Evolutionary conservation across 1,140 invertebrate species (phyloP), one percentile per base, ranked within the genome.

Genomic region (Magallana angulata): DNA sequence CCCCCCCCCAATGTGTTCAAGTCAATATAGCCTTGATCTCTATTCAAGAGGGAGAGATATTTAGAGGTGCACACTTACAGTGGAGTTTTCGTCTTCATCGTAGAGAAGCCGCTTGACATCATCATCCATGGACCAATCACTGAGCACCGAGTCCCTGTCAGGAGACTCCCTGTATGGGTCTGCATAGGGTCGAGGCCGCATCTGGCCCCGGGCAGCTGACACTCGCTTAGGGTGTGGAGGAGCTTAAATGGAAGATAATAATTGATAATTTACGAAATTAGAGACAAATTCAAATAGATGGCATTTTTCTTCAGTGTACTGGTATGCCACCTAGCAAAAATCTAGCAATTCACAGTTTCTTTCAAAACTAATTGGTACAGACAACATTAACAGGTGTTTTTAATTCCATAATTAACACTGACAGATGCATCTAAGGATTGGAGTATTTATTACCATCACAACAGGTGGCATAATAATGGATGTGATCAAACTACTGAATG

Each of bases 81-180:
- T 90, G 83, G 91, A 92, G n/a, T 86, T 91, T 18, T 89, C 88
- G 18, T 91, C 92, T 80, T 92, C 91, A 60, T 91, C 93, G 88
- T 94, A 94, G 8, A 94, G 87, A 11, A 94, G 89, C 48, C 90
- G 89, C 64, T 91, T 91, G 59, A 94, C 91, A 76, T 92, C 86
- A 59, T 94, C 94, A 88, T 93, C 93, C 85, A 94, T 87, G 8
- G 91, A 92, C 93, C 93, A 94, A 82, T 90, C 90, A 92, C 93
- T 94, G 11, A 94, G 62, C 1, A 93, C 90, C 1, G 94, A 94
- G 5, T 90, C 90, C 76, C 88, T 81, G 24, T 92, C 92, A 60
- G 84, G 87, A 58, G 71, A 18, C 4, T 80, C 86, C 24, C 57
- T 88, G 88, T 94, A 94, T 0, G 94, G 94, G 85, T 93, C 93